Conservation (phyloP, 1,140 invertebrate genomes). For the Solenopsis fugax region DNA sequence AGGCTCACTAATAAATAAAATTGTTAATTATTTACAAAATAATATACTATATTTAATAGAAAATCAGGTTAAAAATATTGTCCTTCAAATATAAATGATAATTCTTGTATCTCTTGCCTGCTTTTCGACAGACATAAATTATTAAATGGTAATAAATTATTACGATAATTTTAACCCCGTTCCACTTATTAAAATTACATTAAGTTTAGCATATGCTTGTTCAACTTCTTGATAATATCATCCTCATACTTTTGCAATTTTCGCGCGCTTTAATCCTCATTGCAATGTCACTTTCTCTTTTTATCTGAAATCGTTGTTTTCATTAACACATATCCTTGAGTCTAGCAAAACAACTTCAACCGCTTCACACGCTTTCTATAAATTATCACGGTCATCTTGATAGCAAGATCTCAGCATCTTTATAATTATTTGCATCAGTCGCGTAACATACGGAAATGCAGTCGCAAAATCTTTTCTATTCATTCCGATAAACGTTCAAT, state of each 20-base stretch:
- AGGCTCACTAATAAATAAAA: not conserved
- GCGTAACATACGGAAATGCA: conserved; percentile 29
- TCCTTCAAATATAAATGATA: not conserved
- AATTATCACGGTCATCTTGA: conserved; percentile 24
- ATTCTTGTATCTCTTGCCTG: not conserved
- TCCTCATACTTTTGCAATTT: not conserved
- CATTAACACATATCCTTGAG: conserved; percentile 40
- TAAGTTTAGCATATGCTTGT: not conserved
- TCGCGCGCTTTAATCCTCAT: not conserved
- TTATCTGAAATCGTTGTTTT: conserved; percentile 39
- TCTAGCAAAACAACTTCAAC: not conserved
- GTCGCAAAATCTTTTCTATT: not conserved
- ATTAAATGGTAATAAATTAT: not conserved
- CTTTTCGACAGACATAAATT: not conserved
- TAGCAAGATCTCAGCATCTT: not conserved
- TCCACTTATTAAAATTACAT: not conserved
- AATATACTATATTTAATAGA: not conserved
- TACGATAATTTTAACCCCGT: not conserved
- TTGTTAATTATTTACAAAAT: not conserved
- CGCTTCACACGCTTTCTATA: not conserved
- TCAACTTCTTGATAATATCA: conserved; percentile 6
- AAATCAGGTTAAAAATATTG: not conserved
- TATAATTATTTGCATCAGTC: not conserved
- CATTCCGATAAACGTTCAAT: not conserved
- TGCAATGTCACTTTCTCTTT: conserved; percentile 39